phyloP scores from a whole-genome alignment of 2,888 invertebrate genomes.

The Conus canariensis region DNA sequence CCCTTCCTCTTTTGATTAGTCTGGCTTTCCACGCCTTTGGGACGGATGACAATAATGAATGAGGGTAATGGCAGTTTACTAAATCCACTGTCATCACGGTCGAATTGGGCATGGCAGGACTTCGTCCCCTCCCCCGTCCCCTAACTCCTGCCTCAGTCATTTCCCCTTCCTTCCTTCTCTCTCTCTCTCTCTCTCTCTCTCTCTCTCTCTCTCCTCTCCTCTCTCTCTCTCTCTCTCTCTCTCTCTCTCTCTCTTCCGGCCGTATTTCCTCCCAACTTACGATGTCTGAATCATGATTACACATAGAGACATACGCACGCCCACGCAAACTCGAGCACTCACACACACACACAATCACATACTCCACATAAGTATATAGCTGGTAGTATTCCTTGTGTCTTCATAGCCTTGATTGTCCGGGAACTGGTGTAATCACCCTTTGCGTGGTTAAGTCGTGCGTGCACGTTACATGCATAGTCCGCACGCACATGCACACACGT shows the following conservation, averaged over 20 bases:
- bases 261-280: not conserved
- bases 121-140: not conserved
- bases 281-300: too few species aligned
- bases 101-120: not conserved
- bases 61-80: conserved; percentile 3
- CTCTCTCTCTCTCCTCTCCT: not conserved
- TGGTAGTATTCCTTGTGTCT: too few species aligned
- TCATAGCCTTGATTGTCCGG: too few species aligned
- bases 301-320: too few species aligned
- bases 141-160: not conserved
- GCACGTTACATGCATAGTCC: too few species aligned
- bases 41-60: conserved; percentile 6
- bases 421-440: too few species aligned
- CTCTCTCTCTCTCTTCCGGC: not conserved
- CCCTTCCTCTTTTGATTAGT: not conserved
- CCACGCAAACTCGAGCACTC: too few species aligned
- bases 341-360: too few species aligned
- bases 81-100: conserved; percentile 11
- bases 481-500: too few species aligned
- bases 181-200: conserved; percentile 8
- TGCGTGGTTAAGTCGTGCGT: too few species aligned
- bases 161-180: not conserved
- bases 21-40: not conserved
- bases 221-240: conserved; percentile 9
- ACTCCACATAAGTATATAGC: too few species aligned